Conservation (phyloP, 2,888 invertebrate genomes). For the Tholera decimalis region DNA sequence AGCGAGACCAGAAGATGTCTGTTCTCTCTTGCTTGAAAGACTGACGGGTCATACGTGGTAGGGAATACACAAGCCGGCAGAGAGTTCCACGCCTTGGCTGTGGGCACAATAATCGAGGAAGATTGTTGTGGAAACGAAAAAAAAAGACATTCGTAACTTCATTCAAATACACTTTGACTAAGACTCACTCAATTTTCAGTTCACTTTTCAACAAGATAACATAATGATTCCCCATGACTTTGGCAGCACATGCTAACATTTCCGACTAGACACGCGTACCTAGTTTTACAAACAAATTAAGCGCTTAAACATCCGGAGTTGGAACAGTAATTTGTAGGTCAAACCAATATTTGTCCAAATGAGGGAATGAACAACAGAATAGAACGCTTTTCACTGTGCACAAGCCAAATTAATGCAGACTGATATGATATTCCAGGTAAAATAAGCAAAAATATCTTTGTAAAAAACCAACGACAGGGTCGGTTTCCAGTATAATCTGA, state of each 20-base stretch:
- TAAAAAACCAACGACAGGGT: too few species aligned
- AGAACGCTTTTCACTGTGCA: not conserved
- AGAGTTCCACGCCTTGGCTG: too few species aligned
- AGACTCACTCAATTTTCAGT: not conserved
- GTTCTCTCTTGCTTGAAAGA: too few species aligned
- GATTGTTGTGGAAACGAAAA: not conserved
- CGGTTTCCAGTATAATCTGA: too few species aligned
- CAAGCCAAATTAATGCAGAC: not conserved
- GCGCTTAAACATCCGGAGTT: constrained; percentile 15
- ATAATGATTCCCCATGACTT: constrained; percentile 5
- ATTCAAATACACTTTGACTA: not conserved
- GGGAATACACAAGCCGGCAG: too few species aligned
- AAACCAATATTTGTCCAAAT: constrained; percentile 30
- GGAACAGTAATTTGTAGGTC: constrained; percentile 24
- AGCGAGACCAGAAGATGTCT: too few species aligned
- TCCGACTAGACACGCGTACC: not conserved
- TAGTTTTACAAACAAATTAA: constrained; percentile 22
- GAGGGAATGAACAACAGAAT: constrained; percentile 12
- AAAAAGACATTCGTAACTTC: not conserved
- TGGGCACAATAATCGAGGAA: too few species aligned
- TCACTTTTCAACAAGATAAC: not conserved
- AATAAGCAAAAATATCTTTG: too few species aligned
- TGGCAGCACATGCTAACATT: not conserved
- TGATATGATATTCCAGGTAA: not conserved
- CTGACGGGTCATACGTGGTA: too few species aligned